phyloP scores from a whole-genome alignment of 1,140 invertebrate genomes.

The Drosophila ambigua region DNA sequence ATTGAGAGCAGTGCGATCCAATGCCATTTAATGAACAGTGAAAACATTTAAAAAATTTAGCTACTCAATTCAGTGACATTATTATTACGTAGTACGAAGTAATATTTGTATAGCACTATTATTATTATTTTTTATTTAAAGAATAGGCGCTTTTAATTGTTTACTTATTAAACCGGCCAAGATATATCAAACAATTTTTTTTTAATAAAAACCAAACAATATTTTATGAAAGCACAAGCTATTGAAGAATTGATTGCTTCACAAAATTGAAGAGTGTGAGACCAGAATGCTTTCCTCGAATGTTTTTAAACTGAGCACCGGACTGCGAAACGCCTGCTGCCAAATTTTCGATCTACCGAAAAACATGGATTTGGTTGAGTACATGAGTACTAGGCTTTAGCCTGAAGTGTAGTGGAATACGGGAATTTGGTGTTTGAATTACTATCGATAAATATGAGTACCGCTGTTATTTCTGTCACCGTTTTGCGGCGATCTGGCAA shows the following conservation, averaged over 20 bases:
- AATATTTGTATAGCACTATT: constrained; percentile 81
- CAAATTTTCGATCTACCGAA: too few relatives aligned
- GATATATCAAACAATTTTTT: constrained; percentile 35
- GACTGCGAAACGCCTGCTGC: too few relatives aligned
- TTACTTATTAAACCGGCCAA: constrained; percentile 56
- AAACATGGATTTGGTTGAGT: too few relatives aligned
- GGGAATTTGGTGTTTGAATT: not conserved
- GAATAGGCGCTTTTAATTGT: constrained; percentile 64
- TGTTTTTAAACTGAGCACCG: too few relatives aligned
- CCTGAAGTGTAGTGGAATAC: not conserved
- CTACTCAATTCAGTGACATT: constrained; percentile 80
- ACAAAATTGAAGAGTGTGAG: too few relatives aligned
- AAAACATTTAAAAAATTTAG: constrained; percentile 68
- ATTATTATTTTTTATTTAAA: constrained; percentile 73
- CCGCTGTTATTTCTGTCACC: constrained; percentile 51
- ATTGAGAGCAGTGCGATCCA: constrained; percentile 55
- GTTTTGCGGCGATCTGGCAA: constrained; percentile 59
- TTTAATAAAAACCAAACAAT: constrained; percentile 13
- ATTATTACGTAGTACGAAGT: constrained; percentile 79
- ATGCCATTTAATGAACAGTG: constrained; percentile 66
- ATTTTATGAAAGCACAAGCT: not conserved
- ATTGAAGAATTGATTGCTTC: too few relatives aligned
- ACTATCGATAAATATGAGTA: constrained; percentile 16
- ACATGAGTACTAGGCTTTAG: too few relatives aligned
- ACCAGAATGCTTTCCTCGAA: too few relatives aligned